These are phyloP conservation scores for Agrilus cyanescens DNA, from an alignment of 2,888 invertebrate species.

Conservation along the genomic window DNA sequence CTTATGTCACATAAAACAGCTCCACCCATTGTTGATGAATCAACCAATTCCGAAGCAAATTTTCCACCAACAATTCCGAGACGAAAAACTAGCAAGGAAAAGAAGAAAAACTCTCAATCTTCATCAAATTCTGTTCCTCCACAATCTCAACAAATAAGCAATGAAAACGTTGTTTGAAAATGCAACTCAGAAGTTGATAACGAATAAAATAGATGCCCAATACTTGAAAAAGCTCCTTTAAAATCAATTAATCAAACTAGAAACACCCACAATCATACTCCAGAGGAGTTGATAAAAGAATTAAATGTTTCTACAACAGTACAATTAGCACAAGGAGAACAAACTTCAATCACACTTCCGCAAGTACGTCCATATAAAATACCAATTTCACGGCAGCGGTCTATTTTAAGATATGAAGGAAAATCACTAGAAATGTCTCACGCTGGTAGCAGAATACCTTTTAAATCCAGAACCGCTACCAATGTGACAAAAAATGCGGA, in stretches of 20 bases:
- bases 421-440: slow-evolving; percentile 19
- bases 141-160: background rate
- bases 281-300: slow-evolving; percentile 4
- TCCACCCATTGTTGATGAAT: too few relatives aligned
- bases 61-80: slow-evolving; percentile 2
- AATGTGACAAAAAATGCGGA: slow-evolving; percentile 1
- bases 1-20: too few relatives aligned
- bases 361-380: slow-evolving; percentile 29
- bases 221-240: background rate
- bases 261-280: too few relatives aligned
- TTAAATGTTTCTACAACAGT: slow-evolving; percentile 25
- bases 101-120: slow-evolving; percentile 3
- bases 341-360: slow-evolving; percentile 20
- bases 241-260: too few relatives aligned
- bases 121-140: background rate
- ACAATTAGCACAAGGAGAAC: slow-evolving; percentile 27
- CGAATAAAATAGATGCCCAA: background rate
- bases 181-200: background rate
- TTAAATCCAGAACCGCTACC: slow-evolving; percentile 14
- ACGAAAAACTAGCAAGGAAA: slow-evolving; percentile 11
- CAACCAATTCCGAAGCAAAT: background rate
- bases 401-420: slow-evolving; percentile 22
- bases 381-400: slow-evolving; percentile 28
- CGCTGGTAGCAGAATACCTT: slow-evolving; percentile 26
- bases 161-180: background rate